A percentile compares a stretch with the other conserved stretches of the same genome.
Evolutionary conservation across 2,888 invertebrate genomes (phyloP).

Genomic region (Leptinotarsa tumamoca): DNA sequence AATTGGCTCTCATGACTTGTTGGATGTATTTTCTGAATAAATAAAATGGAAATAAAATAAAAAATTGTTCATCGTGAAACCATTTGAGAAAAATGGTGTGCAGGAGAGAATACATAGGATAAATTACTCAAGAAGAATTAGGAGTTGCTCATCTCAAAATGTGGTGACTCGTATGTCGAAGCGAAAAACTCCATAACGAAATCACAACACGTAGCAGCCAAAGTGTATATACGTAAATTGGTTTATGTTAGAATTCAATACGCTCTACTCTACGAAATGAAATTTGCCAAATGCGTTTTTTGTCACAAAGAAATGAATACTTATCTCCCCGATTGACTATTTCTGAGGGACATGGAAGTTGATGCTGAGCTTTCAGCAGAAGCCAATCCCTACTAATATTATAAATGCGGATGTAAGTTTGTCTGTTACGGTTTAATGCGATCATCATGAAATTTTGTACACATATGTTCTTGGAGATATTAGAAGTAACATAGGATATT

Average conservation of each 20-base stretch:
- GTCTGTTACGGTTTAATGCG: too few species aligned
- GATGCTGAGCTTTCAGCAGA: too few species aligned
- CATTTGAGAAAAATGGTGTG: too few species aligned
- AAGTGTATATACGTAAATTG: conserved; percentile 46
- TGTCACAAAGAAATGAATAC: conserved; percentile 16
- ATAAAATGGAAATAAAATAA: too few species aligned
- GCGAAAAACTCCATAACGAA: conserved; percentile 42
- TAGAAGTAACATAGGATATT: too few species aligned
- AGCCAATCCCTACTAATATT: too few species aligned
- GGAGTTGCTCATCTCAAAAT: conserved; percentile 35
- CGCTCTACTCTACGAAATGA: conserved; percentile 41
- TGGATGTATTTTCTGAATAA: too few species aligned
- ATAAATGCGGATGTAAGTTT: too few species aligned
- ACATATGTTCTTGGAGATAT: too few species aligned
- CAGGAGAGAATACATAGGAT: neutral
- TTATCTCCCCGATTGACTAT: neutral
- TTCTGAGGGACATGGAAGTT: neutral
- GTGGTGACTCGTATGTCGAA: conserved; percentile 39
- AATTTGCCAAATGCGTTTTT: conserved; percentile 44
- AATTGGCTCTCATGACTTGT: too few species aligned
- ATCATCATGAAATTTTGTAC: too few species aligned
- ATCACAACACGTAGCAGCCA: conserved; percentile 48
- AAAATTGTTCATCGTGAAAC: too few species aligned
- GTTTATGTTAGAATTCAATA: conserved; percentile 46
- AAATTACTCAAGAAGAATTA: conserved; percentile 39